Evolutionary conservation across 1,140 invertebrate species (phyloP), one percentile per base, ranked within the genome.

Genomic region (Phymastichus coffea): DNA sequence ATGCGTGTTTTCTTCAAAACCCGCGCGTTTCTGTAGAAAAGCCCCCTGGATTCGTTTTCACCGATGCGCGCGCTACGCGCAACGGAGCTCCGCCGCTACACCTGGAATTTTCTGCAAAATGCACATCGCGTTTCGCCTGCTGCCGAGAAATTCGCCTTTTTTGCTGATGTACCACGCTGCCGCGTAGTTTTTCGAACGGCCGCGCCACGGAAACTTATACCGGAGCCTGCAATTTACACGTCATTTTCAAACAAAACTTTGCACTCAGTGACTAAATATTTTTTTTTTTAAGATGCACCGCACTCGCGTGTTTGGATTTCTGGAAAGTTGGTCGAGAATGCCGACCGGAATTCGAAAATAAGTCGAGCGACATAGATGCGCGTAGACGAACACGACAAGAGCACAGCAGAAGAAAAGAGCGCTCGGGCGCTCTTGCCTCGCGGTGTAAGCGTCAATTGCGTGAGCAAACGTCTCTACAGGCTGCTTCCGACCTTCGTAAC

Each of bases 401-500:
- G 23, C n/a, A 38, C 37, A 23, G 33, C 30, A 49, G 17, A 33
- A 33, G 4, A 43, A 43, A 43, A 40, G 10, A 59, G 37, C 8
- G 40, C 46, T 12, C 35, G 62, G n/a, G n/a, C n/a, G n/a, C n/a
- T n/a, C n/a, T n/a, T n/a, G n/a, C n/a, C n/a, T 62, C 57, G 61
- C 66, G 65, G 70, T 72, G 69, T 72, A 70, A 70, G 57, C 70
- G 62, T 67, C 68, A 72, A 67, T 74, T 73, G 71, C 69, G 68
- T 69, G 66, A 71, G 70, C 65, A 66, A 59, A 64, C 60, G 67
- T 74, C 70, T 73, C 67, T 70, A 70, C 63, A 69, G 69, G 64
- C 69, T 47, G 72, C 63, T 74, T 73, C 65, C 72, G 73, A 76
- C 74, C 74, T 77, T 76, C 73, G 71, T 66, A 69, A 70, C 75